phyloP scores from a whole-genome alignment of 2,797 vertebrate genomes.

The Hozukius guyotensis region DNA sequence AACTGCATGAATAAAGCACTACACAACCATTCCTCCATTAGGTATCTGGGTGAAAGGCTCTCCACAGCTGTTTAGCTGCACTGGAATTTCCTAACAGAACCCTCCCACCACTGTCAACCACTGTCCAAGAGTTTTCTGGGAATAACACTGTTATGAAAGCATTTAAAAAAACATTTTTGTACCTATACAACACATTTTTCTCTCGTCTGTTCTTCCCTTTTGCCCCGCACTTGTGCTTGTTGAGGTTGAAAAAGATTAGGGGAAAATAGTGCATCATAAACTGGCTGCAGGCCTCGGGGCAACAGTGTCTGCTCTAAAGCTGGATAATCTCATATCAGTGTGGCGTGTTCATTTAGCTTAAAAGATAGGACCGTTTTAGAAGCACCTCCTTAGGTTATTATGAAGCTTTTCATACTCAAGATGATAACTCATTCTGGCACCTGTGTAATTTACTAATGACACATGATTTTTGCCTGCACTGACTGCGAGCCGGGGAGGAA shows the following conservation, averaged over 20 bases:
- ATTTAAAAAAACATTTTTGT: neutral
- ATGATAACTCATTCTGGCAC: conserved; percentile 88
- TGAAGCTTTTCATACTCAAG: conserved; percentile 84
- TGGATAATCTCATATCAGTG: conserved; percentile 88
- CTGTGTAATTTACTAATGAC: conserved; percentile 90
- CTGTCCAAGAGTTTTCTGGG: conserved; percentile 13
- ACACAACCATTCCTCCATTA: neutral
- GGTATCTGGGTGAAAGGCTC: neutral
- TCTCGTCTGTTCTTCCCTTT: conserved; percentile 55
- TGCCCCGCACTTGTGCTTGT: conserved; percentile 71
- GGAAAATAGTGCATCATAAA: conserved; percentile 80
- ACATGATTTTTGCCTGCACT: conserved; percentile 81
- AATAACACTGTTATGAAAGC: conserved; percentile 1
- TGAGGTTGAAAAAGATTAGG: conserved; percentile 82
- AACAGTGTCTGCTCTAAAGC: conserved; percentile 78
- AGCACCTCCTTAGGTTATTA: conserved; percentile 88
- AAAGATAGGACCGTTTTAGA: conserved; percentile 85
- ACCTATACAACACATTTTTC: conserved; percentile 47
- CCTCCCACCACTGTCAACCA: neutral
- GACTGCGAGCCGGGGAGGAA: conserved; percentile 66
- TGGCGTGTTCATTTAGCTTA: conserved; percentile 87
- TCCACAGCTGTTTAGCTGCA: neutral
- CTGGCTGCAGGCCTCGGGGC: conserved; percentile 80
- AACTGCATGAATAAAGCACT: neutral
- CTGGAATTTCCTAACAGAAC: neutral